Evolutionary conservation across 2,113 vertebrate species (phyloP).

Genomic region (Cynopterus brachyotis): DNA sequence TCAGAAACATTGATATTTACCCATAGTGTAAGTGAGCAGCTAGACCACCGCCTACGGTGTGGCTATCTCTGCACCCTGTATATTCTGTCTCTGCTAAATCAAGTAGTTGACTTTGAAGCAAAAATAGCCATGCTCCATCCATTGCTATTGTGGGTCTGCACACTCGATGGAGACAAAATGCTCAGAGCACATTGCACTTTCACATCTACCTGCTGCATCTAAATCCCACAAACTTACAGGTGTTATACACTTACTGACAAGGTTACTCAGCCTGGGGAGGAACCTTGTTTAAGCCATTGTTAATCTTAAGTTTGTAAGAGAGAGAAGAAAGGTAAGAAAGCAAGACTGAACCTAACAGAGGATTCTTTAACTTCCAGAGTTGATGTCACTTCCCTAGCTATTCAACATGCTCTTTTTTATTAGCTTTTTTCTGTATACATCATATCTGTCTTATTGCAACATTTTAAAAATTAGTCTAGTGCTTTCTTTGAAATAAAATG

Average conservation of each 20-base stretch:
- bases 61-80: neutral
- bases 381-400: neutral
- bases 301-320: neutral
- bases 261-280: neutral
- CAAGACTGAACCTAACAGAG: neutral
- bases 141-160: neutral
- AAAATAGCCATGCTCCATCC: neutral
- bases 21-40: neutral
- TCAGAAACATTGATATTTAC: neutral
- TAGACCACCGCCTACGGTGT: neutral
- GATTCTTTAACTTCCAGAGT: neutral
- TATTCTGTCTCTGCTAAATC: neutral
- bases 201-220: constrained; percentile 46
- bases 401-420: neutral
- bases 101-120: constrained; percentile 8
- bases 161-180: constrained; percentile 14
- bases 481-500: constrained; percentile 19
- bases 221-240: constrained; percentile 40
- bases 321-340: neutral
- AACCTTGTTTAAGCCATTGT: constrained; percentile 10
- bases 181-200: neutral
- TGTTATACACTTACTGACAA: constrained; percentile 7
- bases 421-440: neutral
- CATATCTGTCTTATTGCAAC: neutral
- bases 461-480: neutral